Conservation (phyloP, 2,888 invertebrate genomes). For the Lamellibrachia columna region DNA sequence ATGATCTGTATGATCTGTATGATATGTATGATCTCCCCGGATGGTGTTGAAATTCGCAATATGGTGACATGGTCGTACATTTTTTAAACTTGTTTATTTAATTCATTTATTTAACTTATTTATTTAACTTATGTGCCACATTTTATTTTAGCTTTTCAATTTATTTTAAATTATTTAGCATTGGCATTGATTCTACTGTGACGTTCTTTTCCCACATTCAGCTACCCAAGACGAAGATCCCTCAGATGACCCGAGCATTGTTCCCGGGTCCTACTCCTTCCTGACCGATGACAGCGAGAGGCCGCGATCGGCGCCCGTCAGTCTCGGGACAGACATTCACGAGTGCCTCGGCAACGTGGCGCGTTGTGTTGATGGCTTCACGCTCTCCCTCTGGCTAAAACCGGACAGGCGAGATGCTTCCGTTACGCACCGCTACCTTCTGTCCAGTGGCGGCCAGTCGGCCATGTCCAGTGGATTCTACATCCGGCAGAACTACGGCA, state of each 20-base stretch:
- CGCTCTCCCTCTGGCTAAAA: constrained; percentile 49
- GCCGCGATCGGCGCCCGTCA: background rate
- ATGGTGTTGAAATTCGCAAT: too few species aligned
- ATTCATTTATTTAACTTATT: too few species aligned
- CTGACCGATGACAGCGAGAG: background rate
- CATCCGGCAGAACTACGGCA: constrained; percentile 50
- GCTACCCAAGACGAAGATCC: background rate
- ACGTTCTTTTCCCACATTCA: background rate
- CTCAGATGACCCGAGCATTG: background rate
- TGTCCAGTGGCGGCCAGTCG: constrained; percentile 57
- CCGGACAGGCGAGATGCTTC: constrained; percentile 39
- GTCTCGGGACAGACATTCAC: constrained; percentile 53
- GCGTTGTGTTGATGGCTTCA: constrained; percentile 52
- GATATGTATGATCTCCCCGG: too few species aligned
- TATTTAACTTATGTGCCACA: too few species aligned
- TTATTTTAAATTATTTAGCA: too few species aligned
- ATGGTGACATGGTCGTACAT: too few species aligned
- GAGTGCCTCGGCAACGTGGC: constrained; percentile 60
- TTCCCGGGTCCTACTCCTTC: background rate
- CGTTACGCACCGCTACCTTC: constrained; percentile 41
- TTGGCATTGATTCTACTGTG: background rate
- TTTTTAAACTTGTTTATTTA: too few species aligned
- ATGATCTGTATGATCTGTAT: too few species aligned
- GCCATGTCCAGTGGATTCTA: constrained; percentile 56
- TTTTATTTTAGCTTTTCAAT: too few species aligned